Evolutionary conservation across 2,113 vertebrate species (phyloP).

Genomic region (Scomber japonicus): DNA sequence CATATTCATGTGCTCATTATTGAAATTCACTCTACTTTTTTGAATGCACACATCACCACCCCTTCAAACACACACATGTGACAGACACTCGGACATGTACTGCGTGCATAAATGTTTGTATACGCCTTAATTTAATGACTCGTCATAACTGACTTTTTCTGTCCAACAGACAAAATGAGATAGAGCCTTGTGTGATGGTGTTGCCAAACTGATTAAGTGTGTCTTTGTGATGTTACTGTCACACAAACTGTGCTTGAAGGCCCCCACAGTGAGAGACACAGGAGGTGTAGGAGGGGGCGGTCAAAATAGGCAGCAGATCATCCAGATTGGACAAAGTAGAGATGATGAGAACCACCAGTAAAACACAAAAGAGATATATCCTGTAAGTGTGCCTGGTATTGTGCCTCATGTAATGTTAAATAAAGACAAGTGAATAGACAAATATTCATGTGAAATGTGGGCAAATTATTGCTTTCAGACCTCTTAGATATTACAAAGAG

Average conservation of each 20-base stretch:
- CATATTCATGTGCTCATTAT: constrained; percentile 62
- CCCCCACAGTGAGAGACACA: constrained; percentile 7
- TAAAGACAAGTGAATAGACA: not conserved
- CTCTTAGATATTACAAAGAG: too few species aligned
- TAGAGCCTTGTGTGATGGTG: constrained; percentile 2
- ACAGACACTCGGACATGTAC: not conserved
- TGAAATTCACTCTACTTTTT: constrained; percentile 46
- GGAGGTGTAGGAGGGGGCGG: not conserved
- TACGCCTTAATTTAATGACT: constrained; percentile 22
- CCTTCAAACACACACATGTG: not conserved
- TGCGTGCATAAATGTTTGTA: constrained; percentile 16
- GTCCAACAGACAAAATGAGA: constrained; percentile 4
- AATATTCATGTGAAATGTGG: not conserved
- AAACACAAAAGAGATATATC: not conserved
- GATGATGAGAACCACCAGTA: not conserved
- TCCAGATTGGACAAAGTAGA: not conserved
- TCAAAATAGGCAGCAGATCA: constrained; percentile 7
- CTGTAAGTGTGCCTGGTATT: not conserved
- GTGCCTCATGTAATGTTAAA: not conserved
- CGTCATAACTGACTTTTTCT: not conserved
- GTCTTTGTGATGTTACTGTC: constrained; percentile 25
- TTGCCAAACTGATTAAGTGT: constrained; percentile 12
- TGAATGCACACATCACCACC: not conserved
- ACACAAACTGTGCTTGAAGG: constrained; percentile 24
- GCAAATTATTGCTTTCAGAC: not conserved